phyloP scores from a whole-genome alignment of 2,113 vertebrate species.

The Syngnathoides biaculeatus region DNA sequence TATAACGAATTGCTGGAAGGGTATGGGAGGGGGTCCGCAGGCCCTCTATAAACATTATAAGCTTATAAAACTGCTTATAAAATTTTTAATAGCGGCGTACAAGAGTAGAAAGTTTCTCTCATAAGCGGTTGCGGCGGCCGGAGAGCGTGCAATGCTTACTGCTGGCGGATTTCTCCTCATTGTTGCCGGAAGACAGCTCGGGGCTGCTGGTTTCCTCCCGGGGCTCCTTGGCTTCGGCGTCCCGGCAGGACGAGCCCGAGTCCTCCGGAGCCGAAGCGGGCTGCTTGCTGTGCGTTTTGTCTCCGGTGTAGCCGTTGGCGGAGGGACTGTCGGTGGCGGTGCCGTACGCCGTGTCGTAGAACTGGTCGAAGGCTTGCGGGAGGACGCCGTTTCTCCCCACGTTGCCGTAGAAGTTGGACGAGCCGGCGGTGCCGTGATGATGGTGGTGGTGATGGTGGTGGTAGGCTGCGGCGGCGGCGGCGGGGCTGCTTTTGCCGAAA shows the following conservation, averaged over 20 bases:
- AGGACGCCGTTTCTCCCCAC: slow-evolving; percentile 94
- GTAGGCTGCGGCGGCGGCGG: slow-evolving; percentile 63
- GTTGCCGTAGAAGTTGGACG: slow-evolving; percentile 92
- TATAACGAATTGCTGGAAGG: slow-evolving; percentile 88
- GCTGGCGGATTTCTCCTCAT: slow-evolving; percentile 91
- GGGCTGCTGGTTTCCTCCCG: slow-evolving; percentile 87
- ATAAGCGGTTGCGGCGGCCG: slow-evolving; percentile 81
- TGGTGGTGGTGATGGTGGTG: slow-evolving; percentile 77
- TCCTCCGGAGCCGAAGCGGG: slow-evolving; percentile 77
- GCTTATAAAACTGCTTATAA: slow-evolving; percentile 99
- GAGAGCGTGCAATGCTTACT: slow-evolving; percentile 75
- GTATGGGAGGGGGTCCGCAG: slow-evolving; percentile 91
- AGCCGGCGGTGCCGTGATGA: slow-evolving; percentile 69
- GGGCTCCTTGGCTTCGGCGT: slow-evolving; percentile 79
- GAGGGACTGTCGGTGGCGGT: slow-evolving; percentile 80
- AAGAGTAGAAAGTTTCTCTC: slow-evolving; percentile 90
- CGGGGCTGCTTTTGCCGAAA: slow-evolving; percentile 88
- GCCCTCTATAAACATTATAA: slow-evolving; percentile 99
- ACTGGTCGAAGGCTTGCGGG: slow-evolving; percentile 96
- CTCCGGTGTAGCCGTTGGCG: slow-evolving; percentile 79
- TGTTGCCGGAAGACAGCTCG: slow-evolving; percentile 95
- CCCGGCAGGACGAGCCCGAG: slow-evolving; percentile 70
- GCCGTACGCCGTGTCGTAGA: slow-evolving; percentile 94
- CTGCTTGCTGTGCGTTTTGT: slow-evolving; percentile 80
- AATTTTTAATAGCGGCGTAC: slow-evolving; percentile 94